phyloP scores from a whole-genome alignment of 2,797 vertebrate genomes.

The Cetoscarus ocellatus region DNA sequence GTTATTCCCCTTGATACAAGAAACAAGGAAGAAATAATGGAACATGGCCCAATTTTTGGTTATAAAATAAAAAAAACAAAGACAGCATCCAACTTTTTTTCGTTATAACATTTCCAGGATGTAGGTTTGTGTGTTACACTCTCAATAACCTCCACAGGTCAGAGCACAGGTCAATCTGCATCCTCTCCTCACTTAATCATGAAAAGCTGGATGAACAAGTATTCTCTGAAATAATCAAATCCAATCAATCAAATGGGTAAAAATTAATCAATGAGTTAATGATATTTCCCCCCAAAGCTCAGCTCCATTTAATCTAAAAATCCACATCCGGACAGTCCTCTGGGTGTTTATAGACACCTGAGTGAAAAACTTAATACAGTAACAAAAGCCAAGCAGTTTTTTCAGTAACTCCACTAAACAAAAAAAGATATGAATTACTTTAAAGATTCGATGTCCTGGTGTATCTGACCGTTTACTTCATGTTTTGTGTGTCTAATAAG shows the following conservation, averaged over 20 bases:
- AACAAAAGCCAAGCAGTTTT: neutral
- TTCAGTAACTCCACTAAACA: no score
- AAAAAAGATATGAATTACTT: no score
- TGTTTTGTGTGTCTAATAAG: no score
- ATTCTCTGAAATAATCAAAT: slow-evolving; percentile 52
- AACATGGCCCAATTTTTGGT: no score
- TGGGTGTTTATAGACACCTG: neutral
- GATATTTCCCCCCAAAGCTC: neutral
- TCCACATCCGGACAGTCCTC: slow-evolving; percentile 2
- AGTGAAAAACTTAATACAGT: neutral
- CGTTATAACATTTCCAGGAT: neutral
- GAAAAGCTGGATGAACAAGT: neutral
- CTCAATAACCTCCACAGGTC: slow-evolving; percentile 19
- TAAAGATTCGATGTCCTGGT: no score
- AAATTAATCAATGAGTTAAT: slow-evolving; percentile 35
- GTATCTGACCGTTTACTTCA: no score
- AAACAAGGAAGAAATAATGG: no score
- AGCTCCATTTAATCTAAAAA: slow-evolving; percentile 49
- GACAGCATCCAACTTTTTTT: neutral
- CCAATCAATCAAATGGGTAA: slow-evolving; percentile 41
- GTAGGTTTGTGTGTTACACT: neutral
- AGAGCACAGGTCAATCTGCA: slow-evolving; percentile 16
- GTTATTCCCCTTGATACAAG: no score
- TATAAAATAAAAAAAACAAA: neutral
- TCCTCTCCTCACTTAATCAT: slow-evolving; percentile 5